Evolutionary conservation across 1,140 invertebrate genomes (phyloP), one percentile per base, ranked within the genome.

Genomic region (Scaptomyza montana): DNA sequence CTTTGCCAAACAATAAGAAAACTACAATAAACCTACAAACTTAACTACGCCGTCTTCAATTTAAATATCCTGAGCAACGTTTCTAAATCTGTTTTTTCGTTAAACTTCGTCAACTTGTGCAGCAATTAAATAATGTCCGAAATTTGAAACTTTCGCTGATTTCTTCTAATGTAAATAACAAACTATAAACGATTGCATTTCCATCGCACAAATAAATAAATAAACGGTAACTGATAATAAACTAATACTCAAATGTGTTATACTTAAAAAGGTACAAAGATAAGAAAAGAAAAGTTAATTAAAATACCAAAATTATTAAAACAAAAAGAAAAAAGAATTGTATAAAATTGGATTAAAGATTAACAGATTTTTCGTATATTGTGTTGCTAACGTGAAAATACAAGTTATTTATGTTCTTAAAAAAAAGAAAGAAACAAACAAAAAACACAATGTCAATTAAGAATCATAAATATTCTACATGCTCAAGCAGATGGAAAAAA

Each of bases 101-200:
- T 33, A 5, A 33, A 59, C 46, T 54, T 50, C 41, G 65, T 68
- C 57, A 51, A 68, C 39, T 74, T 68, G 71, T 74, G 71, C 71
- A 21, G 53, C 64, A 71, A 3, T 64, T 71, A 46, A 70, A 65
- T 82, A 25, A 21, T 21, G 61, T 59, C 62, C 54, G 66, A 45
- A 47, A 50, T 66, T 54, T 30, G 41, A 45, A 67, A 75, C 55
- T 66, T 72, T 56, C 43, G 36, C 56, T 65, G 45, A 10, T 28
- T 60, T 43, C 56, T 59, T 56, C 45, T 66, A 61, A 70, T 80
- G 80, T 84, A 84, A 84, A 84, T 84, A 72, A n/a, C 5, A 65
- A 65, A 56, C 46, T 57, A 12, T 41, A 47, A 49, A 47, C 59
- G 3, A 72, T 56, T 73, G 70, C 70, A 73, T 67, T 73, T 73